A percentile compares a stretch with the other conserved stretches of the same genome.
phyloP scores from a whole-genome alignment of 2,797 vertebrate species.

The Scomberomorus guttatus region DNA sequence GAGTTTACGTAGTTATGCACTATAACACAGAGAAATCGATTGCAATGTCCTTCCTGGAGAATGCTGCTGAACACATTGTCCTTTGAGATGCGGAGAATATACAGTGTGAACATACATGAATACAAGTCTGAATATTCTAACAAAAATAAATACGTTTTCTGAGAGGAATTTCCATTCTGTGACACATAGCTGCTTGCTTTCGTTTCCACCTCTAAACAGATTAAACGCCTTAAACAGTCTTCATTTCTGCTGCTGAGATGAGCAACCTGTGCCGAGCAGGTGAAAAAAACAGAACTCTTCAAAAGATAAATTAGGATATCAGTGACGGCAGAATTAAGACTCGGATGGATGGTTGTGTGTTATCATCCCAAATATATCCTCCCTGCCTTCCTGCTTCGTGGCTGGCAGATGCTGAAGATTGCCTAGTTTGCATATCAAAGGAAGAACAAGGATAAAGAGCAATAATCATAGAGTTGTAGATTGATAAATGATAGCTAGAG shows the following conservation, averaged over 20 bases:
- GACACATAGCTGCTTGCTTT: slow-evolving; percentile 13
- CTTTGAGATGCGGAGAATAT: slow-evolving; percentile 22
- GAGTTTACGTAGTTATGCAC: slow-evolving; percentile 23
- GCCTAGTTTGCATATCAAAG: slow-evolving; percentile 11
- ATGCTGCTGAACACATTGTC: slow-evolving; percentile 7
- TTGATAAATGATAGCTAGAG: neutral
- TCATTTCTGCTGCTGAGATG: slow-evolving; percentile 16
- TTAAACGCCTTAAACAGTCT: slow-evolving; percentile 2
- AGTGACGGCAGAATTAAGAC: neutral
- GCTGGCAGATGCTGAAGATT: slow-evolving; percentile 8
- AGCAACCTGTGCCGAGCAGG: neutral
- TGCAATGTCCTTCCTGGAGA: slow-evolving; percentile 24
- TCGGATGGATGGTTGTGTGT: neutral
- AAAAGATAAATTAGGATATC: neutral
- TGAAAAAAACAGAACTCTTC: neutral
- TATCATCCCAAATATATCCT: neutral
- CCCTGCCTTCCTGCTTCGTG: neutral
- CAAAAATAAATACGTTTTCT: slow-evolving; percentile 61
- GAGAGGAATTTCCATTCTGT: neutral
- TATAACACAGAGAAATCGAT: slow-evolving; percentile 10
- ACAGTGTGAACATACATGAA: slow-evolving; percentile 14
- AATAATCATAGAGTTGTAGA: neutral
- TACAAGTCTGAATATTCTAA: slow-evolving; percentile 34
- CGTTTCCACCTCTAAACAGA: slow-evolving; percentile 28
- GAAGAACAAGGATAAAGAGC: neutral